Percentiles rank a stretch among this genome's conserved stretches.
These are phyloP conservation scores for Hoplodrina ambigua DNA, from an alignment of 2,888 invertebrate species.

Conservation along the genomic window DNA sequence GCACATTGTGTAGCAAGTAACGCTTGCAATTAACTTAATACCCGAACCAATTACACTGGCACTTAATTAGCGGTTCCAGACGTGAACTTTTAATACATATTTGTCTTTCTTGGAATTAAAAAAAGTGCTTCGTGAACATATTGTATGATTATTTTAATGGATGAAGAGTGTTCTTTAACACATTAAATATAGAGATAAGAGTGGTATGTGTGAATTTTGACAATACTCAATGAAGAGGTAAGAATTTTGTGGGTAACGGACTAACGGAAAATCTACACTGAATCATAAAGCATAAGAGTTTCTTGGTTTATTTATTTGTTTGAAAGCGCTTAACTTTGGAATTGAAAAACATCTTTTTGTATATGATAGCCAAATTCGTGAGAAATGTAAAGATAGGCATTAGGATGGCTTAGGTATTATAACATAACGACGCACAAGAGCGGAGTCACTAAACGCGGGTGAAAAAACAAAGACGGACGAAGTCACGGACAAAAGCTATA, in stretches of 20 bases:
- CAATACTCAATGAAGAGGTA: background rate
- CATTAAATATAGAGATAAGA: background rate
- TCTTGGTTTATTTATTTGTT: no score
- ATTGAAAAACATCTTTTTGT: no score
- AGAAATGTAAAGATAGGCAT: no score
- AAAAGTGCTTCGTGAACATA: conserved; percentile 13
- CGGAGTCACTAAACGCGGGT: no score
- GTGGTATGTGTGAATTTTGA: conserved; percentile 7
- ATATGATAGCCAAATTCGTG: no score
- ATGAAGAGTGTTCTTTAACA: conserved; percentile 14
- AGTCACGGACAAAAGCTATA: no score
- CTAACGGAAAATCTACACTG: background rate
- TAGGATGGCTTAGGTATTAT: no score
- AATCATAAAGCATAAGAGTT: no score
- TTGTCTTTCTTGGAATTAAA: conserved; percentile 48
- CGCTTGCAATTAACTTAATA: conserved; percentile 58
- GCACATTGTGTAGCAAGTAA: conserved; percentile 52
- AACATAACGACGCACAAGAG: no score
- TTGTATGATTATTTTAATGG: conserved; percentile 18
- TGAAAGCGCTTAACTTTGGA: no score
- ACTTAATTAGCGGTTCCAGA: conserved; percentile 59
- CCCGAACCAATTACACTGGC: conserved; percentile 51
- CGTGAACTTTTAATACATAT: conserved; percentile 52
- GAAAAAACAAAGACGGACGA: no score
- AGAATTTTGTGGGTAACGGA: background rate